These are phyloP conservation scores for Gephyroberyx darwinii DNA, from an alignment of 2,797 vertebrate species.

Conservation along the genomic window DNA sequence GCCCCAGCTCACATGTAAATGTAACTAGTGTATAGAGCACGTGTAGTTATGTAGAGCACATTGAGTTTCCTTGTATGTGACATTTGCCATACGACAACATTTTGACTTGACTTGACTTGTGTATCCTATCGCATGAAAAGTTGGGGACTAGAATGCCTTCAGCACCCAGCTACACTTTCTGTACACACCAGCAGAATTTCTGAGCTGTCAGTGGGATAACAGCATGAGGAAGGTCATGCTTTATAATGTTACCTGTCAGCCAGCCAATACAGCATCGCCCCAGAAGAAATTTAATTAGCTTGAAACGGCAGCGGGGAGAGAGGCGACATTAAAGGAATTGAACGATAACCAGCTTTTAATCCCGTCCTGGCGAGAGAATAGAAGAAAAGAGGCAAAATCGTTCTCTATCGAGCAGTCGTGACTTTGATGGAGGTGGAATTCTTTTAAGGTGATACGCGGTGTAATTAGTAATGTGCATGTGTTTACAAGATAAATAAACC, in stretches of 20 bases:
- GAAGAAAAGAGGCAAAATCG: slow-evolving; percentile 64
- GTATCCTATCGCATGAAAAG: slow-evolving; percentile 35
- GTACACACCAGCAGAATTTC: slow-evolving; percentile 37
- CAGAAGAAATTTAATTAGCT: slow-evolving; percentile 80
- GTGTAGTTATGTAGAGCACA: not conserved
- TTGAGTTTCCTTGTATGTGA: slow-evolving; percentile 8
- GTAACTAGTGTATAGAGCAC: too few relatives aligned
- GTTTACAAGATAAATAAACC: slow-evolving; percentile 78
- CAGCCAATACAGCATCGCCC: slow-evolving; percentile 71
- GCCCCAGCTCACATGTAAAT: too few relatives aligned
- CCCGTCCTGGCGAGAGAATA: slow-evolving; percentile 72
- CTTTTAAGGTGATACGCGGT: slow-evolving; percentile 68
- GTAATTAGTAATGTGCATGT: slow-evolving; percentile 75
- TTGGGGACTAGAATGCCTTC: slow-evolving; percentile 48
- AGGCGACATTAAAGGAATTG: slow-evolving; percentile 75
- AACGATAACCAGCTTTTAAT: slow-evolving; percentile 79
- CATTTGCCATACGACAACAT: slow-evolving; percentile 26
- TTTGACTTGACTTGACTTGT: slow-evolving; percentile 49
- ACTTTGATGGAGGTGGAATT: slow-evolving; percentile 78
- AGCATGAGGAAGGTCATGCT: slow-evolving; percentile 73
- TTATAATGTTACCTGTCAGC: slow-evolving; percentile 81
- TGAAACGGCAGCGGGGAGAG: slow-evolving; percentile 70
- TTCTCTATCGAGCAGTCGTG: slow-evolving; percentile 68
- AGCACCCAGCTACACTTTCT: slow-evolving; percentile 22
- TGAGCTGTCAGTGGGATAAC: slow-evolving; percentile 68